A percentile compares a stretch with the other conserved stretches of the same genome.
These are phyloP conservation scores for Mythimna impura DNA, from an alignment of 2,888 invertebrate genomes.

Conservation along the genomic window DNA sequence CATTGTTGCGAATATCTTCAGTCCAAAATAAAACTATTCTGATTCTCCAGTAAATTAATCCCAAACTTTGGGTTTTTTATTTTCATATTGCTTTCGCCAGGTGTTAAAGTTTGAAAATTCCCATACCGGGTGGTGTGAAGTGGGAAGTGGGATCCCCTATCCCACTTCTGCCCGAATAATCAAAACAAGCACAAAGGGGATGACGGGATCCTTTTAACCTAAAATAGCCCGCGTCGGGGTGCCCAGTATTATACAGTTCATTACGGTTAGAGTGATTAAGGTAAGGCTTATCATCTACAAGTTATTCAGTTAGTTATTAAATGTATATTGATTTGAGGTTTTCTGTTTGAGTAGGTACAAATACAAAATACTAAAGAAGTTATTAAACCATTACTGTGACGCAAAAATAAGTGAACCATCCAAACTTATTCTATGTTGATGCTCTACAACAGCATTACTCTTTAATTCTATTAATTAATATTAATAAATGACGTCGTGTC, in stretches of 20 bases:
- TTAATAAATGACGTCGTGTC: no score
- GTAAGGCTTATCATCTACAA: neutral
- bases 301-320: no score
- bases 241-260: no score
- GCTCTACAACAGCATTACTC: neutral
- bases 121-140: neutral
- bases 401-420: neutral
- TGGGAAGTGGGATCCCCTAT: no score
- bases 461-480: constrained; percentile 14
- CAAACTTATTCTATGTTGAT: neutral
- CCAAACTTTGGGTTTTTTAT: neutral
- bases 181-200: neutral
- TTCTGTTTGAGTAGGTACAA: neutral
- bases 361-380: neutral
- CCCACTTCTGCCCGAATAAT: neutral
- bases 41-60: no score
- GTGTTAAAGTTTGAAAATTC: neutral
- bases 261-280: neutral
- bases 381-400: neutral
- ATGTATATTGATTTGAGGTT: neutral
- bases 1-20: neutral
- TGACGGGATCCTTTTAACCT: neutral
- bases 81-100: neutral
- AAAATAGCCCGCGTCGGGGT: neutral
- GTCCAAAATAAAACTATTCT: neutral